Evolutionary conservation across 2,113 vertebrate genomes (phyloP).

Genomic region (Calonectris borealis): DNA sequence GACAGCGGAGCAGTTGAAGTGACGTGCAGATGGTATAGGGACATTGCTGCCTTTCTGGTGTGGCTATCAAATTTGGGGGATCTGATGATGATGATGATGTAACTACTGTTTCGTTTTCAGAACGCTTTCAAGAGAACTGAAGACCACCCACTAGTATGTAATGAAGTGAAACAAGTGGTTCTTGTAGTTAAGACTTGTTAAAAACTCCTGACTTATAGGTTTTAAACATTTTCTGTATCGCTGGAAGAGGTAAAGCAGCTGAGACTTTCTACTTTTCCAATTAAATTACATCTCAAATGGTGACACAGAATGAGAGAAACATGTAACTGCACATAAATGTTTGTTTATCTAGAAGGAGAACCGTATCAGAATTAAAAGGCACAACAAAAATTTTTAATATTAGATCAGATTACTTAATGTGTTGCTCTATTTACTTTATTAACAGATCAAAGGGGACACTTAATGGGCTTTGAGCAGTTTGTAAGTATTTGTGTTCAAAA

Average conservation of each 20-base stretch:
- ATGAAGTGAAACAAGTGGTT: neutral
- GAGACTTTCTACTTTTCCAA: neutral
- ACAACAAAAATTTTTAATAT: neutral
- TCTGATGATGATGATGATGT: neutral
- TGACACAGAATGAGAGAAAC: neutral
- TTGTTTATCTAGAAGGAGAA: slow-evolving; percentile 1
- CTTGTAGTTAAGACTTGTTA: neutral
- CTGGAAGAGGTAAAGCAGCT: neutral
- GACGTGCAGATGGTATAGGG: neutral
- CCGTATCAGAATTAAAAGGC: slow-evolving; percentile 56
- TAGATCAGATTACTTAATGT: slow-evolving; percentile 28
- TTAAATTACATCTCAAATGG: neutral
- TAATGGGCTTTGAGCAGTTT: neutral
- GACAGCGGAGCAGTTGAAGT: neutral
- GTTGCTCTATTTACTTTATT: neutral
- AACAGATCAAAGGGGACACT: neutral
- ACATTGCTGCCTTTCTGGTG: neutral
- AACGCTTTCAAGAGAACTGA: neutral
- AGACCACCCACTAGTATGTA: neutral
- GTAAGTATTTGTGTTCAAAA: neutral
- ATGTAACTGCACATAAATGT: neutral
- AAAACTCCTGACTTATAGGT: neutral
- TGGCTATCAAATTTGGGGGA: neutral
- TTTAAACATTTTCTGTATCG: neutral
- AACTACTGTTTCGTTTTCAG: neutral